Evolutionary conservation across 2,888 invertebrate species (phyloP).

Genomic region (Ctena decussata): DNA sequence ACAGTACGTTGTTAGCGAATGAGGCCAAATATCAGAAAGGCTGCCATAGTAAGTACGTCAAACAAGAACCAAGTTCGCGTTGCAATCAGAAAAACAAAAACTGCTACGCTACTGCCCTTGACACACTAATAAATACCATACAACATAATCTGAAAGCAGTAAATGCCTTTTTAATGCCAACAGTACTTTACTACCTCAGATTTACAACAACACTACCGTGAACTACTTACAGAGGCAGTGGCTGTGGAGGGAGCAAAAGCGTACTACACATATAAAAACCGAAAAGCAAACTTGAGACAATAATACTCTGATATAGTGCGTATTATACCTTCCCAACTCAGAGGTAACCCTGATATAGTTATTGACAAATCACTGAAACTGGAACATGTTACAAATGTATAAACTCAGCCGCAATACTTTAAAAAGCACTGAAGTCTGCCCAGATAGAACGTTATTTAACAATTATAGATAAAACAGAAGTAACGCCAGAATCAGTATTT

Average conservation of each 20-base stretch:
- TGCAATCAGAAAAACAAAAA: neutral
- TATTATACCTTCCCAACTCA: neutral
- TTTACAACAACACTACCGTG: neutral
- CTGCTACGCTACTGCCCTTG: neutral
- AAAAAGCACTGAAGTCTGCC: neutral
- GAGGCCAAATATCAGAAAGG: neutral
- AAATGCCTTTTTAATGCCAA: neutral
- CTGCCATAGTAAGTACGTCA: neutral
- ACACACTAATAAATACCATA: neutral
- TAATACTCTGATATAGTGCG: neutral
- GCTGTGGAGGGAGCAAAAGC: neutral
- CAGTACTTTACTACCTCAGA: no score
- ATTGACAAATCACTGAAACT: neutral
- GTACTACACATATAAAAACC: neutral
- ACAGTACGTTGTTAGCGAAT: neutral
- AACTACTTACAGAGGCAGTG: neutral
- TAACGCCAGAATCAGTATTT: neutral
- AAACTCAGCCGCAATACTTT: neutral
- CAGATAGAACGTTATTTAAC: slow-evolving; percentile 4
- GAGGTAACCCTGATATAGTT: neutral
- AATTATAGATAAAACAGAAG: neutral
- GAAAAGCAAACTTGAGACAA: slow-evolving; percentile 1
- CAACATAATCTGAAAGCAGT: neutral
- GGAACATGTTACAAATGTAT: neutral
- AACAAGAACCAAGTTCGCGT: neutral